Base-by-base conservation (phyloP, 2,113 vertebrate species). In the Chionodraco myersi region DNA sequence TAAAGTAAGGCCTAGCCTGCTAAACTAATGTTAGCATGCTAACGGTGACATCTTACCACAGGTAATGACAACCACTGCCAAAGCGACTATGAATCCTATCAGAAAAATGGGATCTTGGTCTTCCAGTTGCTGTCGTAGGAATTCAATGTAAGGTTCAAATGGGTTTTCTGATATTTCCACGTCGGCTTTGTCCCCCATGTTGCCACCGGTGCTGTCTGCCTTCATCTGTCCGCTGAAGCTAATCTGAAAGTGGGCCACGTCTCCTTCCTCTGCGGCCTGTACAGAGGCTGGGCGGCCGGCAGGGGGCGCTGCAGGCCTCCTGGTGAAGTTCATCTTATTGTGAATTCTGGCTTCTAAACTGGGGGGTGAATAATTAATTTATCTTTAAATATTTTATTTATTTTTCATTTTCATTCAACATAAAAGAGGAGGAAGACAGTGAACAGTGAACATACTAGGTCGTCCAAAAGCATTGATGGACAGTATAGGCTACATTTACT, bases 51-150 rank as follows among this genome's bases (percentile, higher is more conserved):
- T 72, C 93, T 91, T 64, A 95, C 95, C 93, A 21, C 92, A 87
- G 4, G 95, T 95, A 54, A 95, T 84, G 63, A 95, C 15, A 68
- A 95, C 79, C 6, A 89, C 91, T 1, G 88, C 89, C 36, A 96
- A 18, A 18, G 94, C 93, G 8, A 96, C 94, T 44, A 94, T 66
- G 0, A 94, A 18, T 12, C 88, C 93, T 45, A 95, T 86, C 5
- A 95, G 66, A 30, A 95, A 70, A 0, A 90, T 67, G 0, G 91
- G 91, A 45, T 96, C 93, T 10, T 94, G 93, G 0, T 90, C 87
- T 23, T 93, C 90, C 13, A 95, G 67, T 5, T 94, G 90, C 34
- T 84, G 88, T 0, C 90, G 63, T 6, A 95, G 3, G 0, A 79
- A 79, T 6, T 95, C 90, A 1, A 94, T 49, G 56, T 88, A 91